Percentiles rank a stretch among this genome's conserved stretches.
Conservation (phyloP, 2,888 invertebrate species). For the Crematogaster levior region DNA sequence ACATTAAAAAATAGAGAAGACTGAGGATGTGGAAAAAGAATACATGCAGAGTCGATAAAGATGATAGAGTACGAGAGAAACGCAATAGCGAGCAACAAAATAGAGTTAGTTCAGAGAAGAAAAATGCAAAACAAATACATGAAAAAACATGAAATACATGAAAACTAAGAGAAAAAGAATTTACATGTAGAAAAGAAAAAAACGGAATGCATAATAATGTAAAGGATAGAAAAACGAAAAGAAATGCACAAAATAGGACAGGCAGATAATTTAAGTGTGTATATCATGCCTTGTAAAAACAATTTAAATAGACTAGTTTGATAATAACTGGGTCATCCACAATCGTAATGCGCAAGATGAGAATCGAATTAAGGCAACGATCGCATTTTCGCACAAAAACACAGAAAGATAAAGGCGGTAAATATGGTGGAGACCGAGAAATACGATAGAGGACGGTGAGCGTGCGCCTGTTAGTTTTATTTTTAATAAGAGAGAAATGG, state of each 20-base stretch:
- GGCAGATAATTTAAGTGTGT: not conserved
- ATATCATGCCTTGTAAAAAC: not conserved
- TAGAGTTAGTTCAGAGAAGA: not conserved
- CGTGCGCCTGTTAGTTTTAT: slow-evolving; percentile 47
- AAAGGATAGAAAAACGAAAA: not conserved
- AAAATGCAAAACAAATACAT: not conserved
- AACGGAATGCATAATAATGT: not conserved
- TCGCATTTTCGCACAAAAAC: slow-evolving; percentile 10
- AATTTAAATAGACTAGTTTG: slow-evolving; percentile 33
- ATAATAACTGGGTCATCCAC: slow-evolving; percentile 7
- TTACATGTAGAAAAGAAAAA: not conserved
- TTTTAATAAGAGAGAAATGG: slow-evolving; percentile 47
- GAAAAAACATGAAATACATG: too few species aligned
- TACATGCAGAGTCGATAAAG: not conserved
- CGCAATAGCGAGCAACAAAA: not conserved
- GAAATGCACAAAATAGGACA: not conserved
- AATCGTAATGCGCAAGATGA: slow-evolving; percentile 5
- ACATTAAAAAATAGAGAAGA: slow-evolving; percentile 49
- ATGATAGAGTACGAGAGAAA: slow-evolving; percentile 5
- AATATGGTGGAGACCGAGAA: slow-evolving; percentile 5
- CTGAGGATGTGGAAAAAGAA: not conserved
- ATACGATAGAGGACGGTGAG: not conserved
- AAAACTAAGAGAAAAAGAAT: not conserved
- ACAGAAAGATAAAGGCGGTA: slow-evolving; percentile 2
- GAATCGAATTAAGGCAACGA: slow-evolving; percentile 32